Evolutionary conservation across 2,888 invertebrate genomes (phyloP).

Genomic region (Drosophila flavopinicola): DNA sequence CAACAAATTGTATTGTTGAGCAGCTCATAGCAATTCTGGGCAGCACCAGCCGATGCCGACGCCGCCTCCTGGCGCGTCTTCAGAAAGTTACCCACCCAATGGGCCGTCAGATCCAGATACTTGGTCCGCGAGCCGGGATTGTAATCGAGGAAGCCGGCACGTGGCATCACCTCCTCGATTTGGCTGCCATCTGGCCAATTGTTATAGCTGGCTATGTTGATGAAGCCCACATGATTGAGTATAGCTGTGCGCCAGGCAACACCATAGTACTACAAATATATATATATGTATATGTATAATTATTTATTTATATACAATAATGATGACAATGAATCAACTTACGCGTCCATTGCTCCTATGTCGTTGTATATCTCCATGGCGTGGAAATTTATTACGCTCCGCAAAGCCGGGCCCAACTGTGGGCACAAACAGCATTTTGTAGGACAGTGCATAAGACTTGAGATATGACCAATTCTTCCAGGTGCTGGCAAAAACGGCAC

Average conservation of each 20-base stretch:
- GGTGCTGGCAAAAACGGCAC: constrained; percentile 87
- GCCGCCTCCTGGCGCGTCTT: constrained; percentile 82
- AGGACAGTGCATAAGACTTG: constrained; percentile 86
- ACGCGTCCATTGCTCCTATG: constrained; percentile 84
- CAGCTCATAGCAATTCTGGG: constrained; percentile 82
- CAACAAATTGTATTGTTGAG: constrained; percentile 84
- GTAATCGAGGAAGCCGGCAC: constrained; percentile 85
- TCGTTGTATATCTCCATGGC: constrained; percentile 82
- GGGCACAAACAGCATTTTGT: constrained; percentile 87
- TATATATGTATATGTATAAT: not conserved
- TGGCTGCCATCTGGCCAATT: constrained; percentile 92
- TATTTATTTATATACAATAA: no score
- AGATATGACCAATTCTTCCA: constrained; percentile 87
- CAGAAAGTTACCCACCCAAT: constrained; percentile 86
- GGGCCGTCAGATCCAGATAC: constrained; percentile 88
- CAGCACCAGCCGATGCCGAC: constrained; percentile 57
- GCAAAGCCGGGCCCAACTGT: constrained; percentile 90
- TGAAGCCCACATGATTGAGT: constrained; percentile 85
- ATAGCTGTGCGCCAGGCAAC: constrained; percentile 87
- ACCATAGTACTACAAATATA: constrained; percentile 86
- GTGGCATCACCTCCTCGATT: constrained; percentile 87
- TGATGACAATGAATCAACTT: no score
- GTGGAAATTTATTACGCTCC: constrained; percentile 86
- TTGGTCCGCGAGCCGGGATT: constrained; percentile 87
- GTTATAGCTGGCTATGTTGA: constrained; percentile 90